Percentiles rank a stretch among this genome's conserved stretches.
Conservation (phyloP, 2,888 invertebrate genomes). For the Trilocha varians region DNA sequence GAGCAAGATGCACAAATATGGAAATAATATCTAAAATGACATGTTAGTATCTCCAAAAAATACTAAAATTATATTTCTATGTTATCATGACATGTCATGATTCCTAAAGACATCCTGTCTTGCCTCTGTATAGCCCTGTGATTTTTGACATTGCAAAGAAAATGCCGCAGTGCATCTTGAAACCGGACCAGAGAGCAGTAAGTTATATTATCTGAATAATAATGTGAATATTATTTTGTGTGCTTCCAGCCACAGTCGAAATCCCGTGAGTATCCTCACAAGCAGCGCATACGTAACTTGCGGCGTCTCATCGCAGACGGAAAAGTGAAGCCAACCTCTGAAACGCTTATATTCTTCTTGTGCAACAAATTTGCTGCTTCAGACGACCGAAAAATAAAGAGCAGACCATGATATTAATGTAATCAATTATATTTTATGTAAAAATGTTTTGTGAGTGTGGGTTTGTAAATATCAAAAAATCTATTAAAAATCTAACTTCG, state of each 20-base stretch:
- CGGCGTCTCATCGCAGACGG: constrained; percentile 58
- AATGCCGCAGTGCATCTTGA: too few species aligned
- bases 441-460: constrained; percentile 10
- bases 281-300: constrained; percentile 75
- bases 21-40: too few species aligned
- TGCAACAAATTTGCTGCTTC: constrained; percentile 68
- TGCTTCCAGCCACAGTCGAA: constrained; percentile 24
- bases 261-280: constrained; percentile 73
- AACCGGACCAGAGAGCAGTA: too few species aligned
- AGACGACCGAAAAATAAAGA: constrained; percentile 33
- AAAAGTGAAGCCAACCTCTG: constrained; percentile 61
- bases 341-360: constrained; percentile 66
- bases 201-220: too few species aligned
- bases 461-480: constrained; percentile 43
- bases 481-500: constrained; percentile 48
- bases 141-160: too few species aligned
- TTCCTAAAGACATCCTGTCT: too few species aligned
- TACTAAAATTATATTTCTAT: too few species aligned
- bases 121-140: too few species aligned
- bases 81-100: too few species aligned
- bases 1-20: too few species aligned
- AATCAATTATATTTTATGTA: constrained; percentile 1
- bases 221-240: too few species aligned
- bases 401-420: not conserved
- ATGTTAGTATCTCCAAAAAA: too few species aligned